phyloP scores from a whole-genome alignment of 2,113 vertebrate genomes.

The Silurus asotus region DNA sequence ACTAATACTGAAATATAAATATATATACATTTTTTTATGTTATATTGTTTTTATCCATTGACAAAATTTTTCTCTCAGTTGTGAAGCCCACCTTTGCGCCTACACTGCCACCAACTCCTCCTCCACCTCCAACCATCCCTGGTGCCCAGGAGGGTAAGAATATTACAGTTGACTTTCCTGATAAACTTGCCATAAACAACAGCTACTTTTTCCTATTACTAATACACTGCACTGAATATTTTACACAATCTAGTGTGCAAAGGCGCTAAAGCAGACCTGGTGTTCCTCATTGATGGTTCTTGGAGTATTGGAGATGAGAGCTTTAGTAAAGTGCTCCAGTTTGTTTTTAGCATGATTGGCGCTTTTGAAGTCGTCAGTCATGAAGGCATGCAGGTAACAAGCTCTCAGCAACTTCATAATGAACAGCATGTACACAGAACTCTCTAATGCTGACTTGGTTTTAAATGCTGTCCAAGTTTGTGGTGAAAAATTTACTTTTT shows the following conservation, averaged over 20 bases:
- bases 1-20: neutral
- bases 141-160: constrained; percentile 87
- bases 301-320: constrained; percentile 99
- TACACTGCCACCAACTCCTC: constrained; percentile 85
- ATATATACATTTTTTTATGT: no score
- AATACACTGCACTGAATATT: neutral
- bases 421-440: neutral
- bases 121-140: constrained; percentile 87
- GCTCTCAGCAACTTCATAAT: neutral
- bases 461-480: neutral
- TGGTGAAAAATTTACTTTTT: constrained; percentile 15
- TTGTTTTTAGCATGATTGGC: constrained; percentile 91
- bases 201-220: neutral
- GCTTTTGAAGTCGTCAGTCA: constrained; percentile 89
- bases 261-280: constrained; percentile 96
- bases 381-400: constrained; percentile 88
- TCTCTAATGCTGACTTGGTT: neutral
- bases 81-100: constrained; percentile 89
- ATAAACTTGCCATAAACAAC: neutral
- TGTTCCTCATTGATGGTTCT: constrained; percentile 96
- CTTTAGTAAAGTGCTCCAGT: constrained; percentile 95
- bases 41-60: no score
- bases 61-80: constrained; percentile 68
- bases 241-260: constrained; percentile 71
- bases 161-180: neutral